Conservation (phyloP, 2,797 vertebrate genomes). For the Adelosebastes latens region DNA sequence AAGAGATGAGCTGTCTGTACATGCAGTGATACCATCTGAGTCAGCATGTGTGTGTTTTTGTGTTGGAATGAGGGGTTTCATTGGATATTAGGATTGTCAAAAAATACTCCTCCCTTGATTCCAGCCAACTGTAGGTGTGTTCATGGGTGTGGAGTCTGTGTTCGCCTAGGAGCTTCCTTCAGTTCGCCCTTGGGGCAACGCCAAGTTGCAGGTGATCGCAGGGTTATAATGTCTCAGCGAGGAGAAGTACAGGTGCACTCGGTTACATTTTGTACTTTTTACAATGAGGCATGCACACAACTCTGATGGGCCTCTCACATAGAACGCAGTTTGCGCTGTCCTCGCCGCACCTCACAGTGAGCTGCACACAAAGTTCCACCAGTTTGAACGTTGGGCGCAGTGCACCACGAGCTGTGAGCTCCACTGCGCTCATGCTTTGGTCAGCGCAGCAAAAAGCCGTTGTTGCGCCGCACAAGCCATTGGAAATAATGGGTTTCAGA, state of each 20-base stretch:
- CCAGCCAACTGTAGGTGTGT: constrained; percentile 29
- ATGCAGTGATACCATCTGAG: constrained; percentile 7
- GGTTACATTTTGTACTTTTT: neutral
- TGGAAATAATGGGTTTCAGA: too few relatives aligned
- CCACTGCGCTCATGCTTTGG: too few relatives aligned
- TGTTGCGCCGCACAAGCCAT: too few relatives aligned
- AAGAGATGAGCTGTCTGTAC: constrained; percentile 38
- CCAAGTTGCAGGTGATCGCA: neutral
- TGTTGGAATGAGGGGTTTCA: neutral
- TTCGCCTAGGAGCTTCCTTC: neutral
- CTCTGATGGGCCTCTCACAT: neutral
- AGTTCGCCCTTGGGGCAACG: neutral
- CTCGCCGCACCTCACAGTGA: too few relatives aligned
- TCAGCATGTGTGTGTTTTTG: constrained; percentile 9
- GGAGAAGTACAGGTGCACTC: neutral
- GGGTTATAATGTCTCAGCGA: neutral
- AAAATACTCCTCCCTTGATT: constrained; percentile 13
- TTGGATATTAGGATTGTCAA: neutral
- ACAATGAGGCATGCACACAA: neutral
- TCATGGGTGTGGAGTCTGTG: constrained; percentile 38
- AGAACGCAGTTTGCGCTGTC: too few relatives aligned
- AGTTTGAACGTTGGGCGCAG: too few relatives aligned
- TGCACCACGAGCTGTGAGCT: too few relatives aligned
- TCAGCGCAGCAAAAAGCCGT: too few relatives aligned
- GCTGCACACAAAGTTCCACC: too few relatives aligned